Base-by-base conservation (phyloP, 2,113 vertebrate species). In the Turnix velox region DNA sequence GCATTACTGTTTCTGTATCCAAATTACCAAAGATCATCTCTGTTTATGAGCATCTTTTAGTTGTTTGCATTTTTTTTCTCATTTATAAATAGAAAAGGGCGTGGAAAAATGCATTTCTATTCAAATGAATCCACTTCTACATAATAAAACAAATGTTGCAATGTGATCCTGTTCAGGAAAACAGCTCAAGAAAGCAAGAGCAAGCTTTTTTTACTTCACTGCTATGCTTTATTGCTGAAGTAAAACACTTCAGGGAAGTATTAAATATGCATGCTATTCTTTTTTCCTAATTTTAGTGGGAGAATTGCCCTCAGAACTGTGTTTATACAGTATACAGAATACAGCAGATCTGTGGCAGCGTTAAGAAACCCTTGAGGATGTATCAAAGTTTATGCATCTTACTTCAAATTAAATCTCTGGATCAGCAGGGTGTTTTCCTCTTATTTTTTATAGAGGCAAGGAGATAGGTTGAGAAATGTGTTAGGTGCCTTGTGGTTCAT, bases 131-230 rank as follows among this genome's bases (percentile, higher is more conserved):
- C 33, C 24, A 5, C 62, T 73, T 95, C 86, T 90, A 77, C 86
- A 82, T 86, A 90, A 94, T 94, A 91, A 94, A 96, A 95, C 92
- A 93, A 95, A 77, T 94, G 84, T 49, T 96, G 76, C 82, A 97
- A 37, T 92, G 76, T 84, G 72, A 89, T 89, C 37, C 63, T 42
- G 65, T 93, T 95, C 72, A 91, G 79, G 58, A 31, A 94, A 92
- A 82, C 15, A 46, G 61, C 92, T 95, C 83, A 84, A 58, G 62
- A 94, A 92, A 85, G 75, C 74, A 94, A 96, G 79, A 42, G 78
- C 78, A 93, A 92, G 79, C 28, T 79, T 89, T 84, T 48, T 33
- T 91, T 92, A 52, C 43, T 37, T 94, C 76, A 67, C 45, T 83
- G 61, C 45, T 91, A 76, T 72, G 58, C 84, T 96, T 95, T 92